Evolutionary conservation across 2,797 vertebrate genomes (phyloP), one percentile per base, ranked within the genome.

Genomic region (Furcifer pardalis): DNA sequence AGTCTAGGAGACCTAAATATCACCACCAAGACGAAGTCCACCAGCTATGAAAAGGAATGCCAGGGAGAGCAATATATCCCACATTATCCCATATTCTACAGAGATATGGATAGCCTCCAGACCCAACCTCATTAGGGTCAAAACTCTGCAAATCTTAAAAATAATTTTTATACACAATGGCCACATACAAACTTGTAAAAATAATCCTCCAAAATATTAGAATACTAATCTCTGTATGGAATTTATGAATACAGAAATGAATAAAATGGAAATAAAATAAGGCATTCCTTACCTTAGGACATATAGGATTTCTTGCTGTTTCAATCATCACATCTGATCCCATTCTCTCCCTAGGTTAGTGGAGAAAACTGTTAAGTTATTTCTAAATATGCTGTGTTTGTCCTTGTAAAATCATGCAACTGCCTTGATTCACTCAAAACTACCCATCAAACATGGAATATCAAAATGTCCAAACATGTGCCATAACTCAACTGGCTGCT

Each of bases 321-420:
- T 99, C 98, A 91, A 99, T 97, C 96, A 99, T 95, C 85, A 99
- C 95, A 90, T 97, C 95, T 77, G 98, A 97, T 82, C 98, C 98
- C 97, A 99, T 97, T 96, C 96, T 98, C 92, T 99, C 98, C 95
- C 98, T 99, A 94, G 78, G 91, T 88, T 87, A 87, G 86, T 88
- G n/a, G 42, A 46, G 52, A 44, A 86, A 91, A 87, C 87, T 85
- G 73, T 40, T 17, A 17, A n/a, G 7, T 77, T 77, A 68, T 77
- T 77, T 77, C 62, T 60, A 21, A 81, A 60, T n/a, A 75, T 81
- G 5, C 30, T 76, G 84, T 32, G 73, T 37, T 15, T 87, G 4
- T 2, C 35, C 13, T 85, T 71, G 83, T n/a, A 30, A 71, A 35
- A 32, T 46, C 59, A 52, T 46, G 25, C 21, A 59, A 21, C 12